Percentiles rank a stretch among this genome's conserved stretches.
Conservation (phyloP, 2,113 vertebrate genomes). For the Erpornis zantholeuca region DNA sequence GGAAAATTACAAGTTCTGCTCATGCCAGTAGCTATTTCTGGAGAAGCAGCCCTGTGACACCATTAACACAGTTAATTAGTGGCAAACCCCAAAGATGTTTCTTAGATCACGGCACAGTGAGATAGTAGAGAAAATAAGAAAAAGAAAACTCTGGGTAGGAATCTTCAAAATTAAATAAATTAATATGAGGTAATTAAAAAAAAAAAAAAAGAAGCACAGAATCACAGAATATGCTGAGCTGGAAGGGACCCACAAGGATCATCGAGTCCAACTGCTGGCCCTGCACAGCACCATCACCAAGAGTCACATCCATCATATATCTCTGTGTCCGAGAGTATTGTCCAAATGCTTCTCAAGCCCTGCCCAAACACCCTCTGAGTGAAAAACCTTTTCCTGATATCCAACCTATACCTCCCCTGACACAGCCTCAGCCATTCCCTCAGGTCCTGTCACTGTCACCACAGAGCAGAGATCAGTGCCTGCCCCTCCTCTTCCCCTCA, state of each 20-base stretch:
- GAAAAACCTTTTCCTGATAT: neutral
- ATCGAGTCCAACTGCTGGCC: neutral
- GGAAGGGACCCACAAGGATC: neutral
- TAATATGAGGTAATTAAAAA: neutral
- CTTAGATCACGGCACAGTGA: neutral
- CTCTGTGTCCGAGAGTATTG: neutral
- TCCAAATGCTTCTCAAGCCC: neutral
- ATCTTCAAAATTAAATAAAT: neutral
- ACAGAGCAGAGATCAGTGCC: neutral
- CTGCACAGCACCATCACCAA: neutral
- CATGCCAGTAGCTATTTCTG: neutral
- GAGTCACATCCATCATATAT: neutral
- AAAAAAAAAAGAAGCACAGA: neutral
- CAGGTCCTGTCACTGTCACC: fast-evolving
- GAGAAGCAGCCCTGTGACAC: constrained; percentile 9
- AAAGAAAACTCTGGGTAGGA: neutral
- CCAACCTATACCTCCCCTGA: neutral
- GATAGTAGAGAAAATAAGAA: neutral
- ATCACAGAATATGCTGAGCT: neutral
- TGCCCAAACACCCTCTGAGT: neutral
- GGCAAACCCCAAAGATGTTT: neutral
- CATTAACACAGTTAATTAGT: constrained; percentile 31
- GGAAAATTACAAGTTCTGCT: neutral
- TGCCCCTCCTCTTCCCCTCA: neutral
- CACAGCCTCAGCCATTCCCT: neutral